phyloP scores from a whole-genome alignment of 2,888 invertebrate genomes.

The Ophonus ardosiacus region DNA sequence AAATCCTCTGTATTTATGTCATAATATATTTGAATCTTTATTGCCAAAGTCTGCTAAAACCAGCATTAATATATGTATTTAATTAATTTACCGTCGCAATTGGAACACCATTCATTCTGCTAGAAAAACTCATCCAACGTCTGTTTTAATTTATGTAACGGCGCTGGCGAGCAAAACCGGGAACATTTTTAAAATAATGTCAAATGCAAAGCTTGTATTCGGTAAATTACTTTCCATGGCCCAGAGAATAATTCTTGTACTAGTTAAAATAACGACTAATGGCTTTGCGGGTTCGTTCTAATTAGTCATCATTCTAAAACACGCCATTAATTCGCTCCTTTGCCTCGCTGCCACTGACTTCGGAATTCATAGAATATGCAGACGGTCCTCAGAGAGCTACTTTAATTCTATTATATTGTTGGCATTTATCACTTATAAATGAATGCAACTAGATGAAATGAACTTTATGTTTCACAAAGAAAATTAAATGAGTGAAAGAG shows the following conservation, averaged over 20 bases:
- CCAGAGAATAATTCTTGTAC: slow-evolving; percentile 41
- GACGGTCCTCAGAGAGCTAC: background rate
- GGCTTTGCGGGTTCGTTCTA: slow-evolving; percentile 17
- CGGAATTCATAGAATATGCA: slow-evolving; percentile 4
- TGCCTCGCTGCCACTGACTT: background rate
- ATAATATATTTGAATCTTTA: background rate
- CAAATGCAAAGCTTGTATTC: slow-evolving; percentile 49
- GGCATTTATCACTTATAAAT: slow-evolving; percentile 22
- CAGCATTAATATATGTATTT: slow-evolving; percentile 14
- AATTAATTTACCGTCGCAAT: slow-evolving; percentile 27
- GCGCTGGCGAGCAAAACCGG: background rate
- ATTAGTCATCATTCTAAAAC: slow-evolving; percentile 50
- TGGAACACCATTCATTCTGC: slow-evolving; percentile 26
- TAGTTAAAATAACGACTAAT: slow-evolving; percentile 54
- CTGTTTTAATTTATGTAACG: slow-evolving; percentile 49
- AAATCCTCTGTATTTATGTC: background rate
- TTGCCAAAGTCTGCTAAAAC: background rate
- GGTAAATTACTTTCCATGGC: slow-evolving; percentile 38
- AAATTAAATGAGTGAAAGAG: too few relatives aligned
- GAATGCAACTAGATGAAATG: background rate
- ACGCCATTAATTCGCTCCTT: slow-evolving; percentile 15
- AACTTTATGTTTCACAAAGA: background rate
- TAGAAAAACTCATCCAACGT: slow-evolving; percentile 16
- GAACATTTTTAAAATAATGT: slow-evolving; percentile 54
- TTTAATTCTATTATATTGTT: slow-evolving; percentile 46